phyloP scores from a whole-genome alignment of 1,140 invertebrate genomes.

The Pinna nobilis region DNA sequence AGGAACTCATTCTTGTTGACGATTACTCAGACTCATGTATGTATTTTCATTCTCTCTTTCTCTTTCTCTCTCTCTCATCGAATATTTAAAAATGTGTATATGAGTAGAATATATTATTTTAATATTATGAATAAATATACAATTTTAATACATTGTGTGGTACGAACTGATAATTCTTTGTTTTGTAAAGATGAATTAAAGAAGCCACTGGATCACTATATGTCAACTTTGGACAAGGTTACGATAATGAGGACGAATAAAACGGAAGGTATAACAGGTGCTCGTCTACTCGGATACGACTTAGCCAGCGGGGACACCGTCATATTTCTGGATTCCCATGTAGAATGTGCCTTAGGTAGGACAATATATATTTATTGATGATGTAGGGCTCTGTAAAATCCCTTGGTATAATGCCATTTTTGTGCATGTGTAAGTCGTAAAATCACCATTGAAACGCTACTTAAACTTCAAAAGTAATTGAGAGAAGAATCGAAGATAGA shows the following conservation, averaged over 20 bases:
- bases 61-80: too few species aligned
- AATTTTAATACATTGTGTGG: neutral
- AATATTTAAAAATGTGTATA: neutral
- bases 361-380: too few species aligned
- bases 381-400: too few species aligned
- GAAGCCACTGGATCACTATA: slow-evolving; percentile 92
- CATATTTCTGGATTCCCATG: slow-evolving; percentile 97
- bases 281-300: slow-evolving; percentile 88
- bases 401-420: too few species aligned
- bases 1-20: slow-evolving; percentile 93
- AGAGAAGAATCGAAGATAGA: too few species aligned
- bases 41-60: too few species aligned
- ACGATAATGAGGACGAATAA: slow-evolving; percentile 81
- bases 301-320: slow-evolving; percentile 90
- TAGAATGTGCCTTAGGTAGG: slow-evolving; percentile 91
- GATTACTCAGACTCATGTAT: slow-evolving; percentile 96
- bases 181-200: slow-evolving; percentile 86
- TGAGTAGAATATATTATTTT: neutral
- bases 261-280: slow-evolving; percentile 92
- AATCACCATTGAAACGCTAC: too few species aligned
- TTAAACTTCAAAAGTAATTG: too few species aligned
- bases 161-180: neutral
- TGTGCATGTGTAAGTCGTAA: too few species aligned
- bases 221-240: slow-evolving; percentile 85
- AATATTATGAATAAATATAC: neutral